These are phyloP conservation scores for Teleiodes luculella DNA, from an alignment of 2,888 invertebrate genomes.

Conservation along the genomic window DNA sequence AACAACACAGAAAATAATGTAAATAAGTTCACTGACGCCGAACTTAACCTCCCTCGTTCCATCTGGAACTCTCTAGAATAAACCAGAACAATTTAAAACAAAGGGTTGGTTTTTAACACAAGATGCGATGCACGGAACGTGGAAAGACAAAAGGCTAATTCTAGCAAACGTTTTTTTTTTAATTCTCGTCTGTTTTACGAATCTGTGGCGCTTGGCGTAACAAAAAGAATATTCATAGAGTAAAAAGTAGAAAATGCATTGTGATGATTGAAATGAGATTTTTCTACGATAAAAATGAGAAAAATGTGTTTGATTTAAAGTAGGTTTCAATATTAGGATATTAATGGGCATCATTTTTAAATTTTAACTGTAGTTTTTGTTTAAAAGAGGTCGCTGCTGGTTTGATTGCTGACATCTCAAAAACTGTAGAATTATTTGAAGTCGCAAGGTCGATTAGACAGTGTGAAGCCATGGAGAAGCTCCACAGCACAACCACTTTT, in stretches of 20 bases:
- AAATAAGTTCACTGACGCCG: neutral
- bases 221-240: neutral
- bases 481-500: too few relatives aligned
- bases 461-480: too few relatives aligned
- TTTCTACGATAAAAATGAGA: too few relatives aligned
- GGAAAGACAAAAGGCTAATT: slow-evolving; percentile 4
- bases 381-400: too few relatives aligned
- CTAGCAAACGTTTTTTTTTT: neutral
- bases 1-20: neutral
- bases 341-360: too few relatives aligned
- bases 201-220: neutral
- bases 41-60: neutral
- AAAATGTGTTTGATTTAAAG: too few relatives aligned
- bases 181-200: neutral
- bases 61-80: neutral
- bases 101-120: neutral
- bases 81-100: neutral
- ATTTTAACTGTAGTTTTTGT: too few relatives aligned
- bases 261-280: neutral
- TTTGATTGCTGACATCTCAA: too few relatives aligned
- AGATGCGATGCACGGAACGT: slow-evolving; percentile 6
- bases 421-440: too few relatives aligned
- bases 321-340: too few relatives aligned
- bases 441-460: too few relatives aligned
- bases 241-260: too few relatives aligned